Evolutionary conservation across 2,113 vertebrate species (phyloP), one percentile per base, ranked within the genome.

Genomic region (Chionomys nivalis): DNA sequence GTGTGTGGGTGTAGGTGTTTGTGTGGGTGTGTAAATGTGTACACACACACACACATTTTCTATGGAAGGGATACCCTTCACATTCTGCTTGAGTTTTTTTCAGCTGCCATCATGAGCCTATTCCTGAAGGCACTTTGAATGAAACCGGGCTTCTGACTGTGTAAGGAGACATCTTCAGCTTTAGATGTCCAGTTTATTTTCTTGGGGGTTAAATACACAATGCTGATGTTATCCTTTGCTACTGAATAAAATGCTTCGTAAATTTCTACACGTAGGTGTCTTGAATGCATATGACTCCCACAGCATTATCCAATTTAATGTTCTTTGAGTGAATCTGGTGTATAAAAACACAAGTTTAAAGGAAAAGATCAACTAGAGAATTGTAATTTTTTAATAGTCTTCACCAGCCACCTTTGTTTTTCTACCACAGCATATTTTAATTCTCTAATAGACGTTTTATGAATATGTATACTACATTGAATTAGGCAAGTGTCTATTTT

Each of bases 131-230:
- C 76, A 94, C 33, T 79, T 52, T 21, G 68, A 91, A 68, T 82
- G 33, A 82, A 89, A 83, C 36, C 76, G 7, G 36, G 19, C 8
- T 70, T 85, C 49, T 90, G 70, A 93, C 94, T 97, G 96, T 82
- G 90, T 94, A 91, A 94, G 66, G 88, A 95, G 75, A 61, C 39
- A 72, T 96, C 89, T 95, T 52, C 87, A 19, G 9, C 85, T 92
- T 93, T 92, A 90, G 49, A 95, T 14, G 26, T 63, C 61, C 96
- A 63, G 91, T 92, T 97, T 95, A 94, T 97, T 96, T 97, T 98
- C 97, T 89, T 68, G 89, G 93, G 87, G 94, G 92, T 93, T 98
- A 93, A 93, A 95, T 81, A 72, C 66, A 94, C 75, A 87, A 47
- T 86, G 70, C 89, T 96, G 87, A 95, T 94, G 88, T 88, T 93